These are phyloP conservation scores for Sorex maritimensis DNA, from an alignment of 2,797 vertebrate species.

Conservation along the genomic window DNA sequence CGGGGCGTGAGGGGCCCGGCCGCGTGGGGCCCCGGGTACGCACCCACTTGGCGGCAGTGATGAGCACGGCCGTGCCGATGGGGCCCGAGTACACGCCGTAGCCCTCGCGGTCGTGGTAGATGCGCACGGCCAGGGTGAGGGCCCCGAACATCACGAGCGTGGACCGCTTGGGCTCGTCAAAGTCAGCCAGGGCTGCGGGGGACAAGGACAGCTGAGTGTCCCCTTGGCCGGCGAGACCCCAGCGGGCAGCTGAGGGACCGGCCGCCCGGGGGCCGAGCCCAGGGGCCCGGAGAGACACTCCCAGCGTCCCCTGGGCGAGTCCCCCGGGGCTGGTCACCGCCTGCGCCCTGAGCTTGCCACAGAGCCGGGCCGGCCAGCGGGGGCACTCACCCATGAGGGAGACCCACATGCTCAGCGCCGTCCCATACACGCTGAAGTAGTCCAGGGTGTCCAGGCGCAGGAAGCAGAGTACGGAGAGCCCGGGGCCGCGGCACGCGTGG, in stretches of 20 bases:
- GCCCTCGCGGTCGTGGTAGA: slow-evolving; percentile 97
- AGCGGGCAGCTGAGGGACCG: not conserved
- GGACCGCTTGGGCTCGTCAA: slow-evolving; percentile 97
- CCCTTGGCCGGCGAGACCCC: not conserved
- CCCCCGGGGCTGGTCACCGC: not conserved
- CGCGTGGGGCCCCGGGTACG: slow-evolving; percentile 31
- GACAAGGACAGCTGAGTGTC: too few relatives aligned
- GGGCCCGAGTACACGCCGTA: slow-evolving; percentile 98
- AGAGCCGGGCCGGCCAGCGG: too few relatives aligned
- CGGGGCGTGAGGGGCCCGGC: too few relatives aligned
- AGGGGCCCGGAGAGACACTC: too few relatives aligned
- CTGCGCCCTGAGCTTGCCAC: not conserved
- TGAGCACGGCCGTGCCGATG: slow-evolving; percentile 96
- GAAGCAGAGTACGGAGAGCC: slow-evolving; percentile 96
- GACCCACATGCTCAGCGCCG: slow-evolving; percentile 98
- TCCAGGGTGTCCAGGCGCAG: slow-evolving; percentile 96
- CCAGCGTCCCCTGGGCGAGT: too few relatives aligned
- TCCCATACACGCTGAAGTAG: slow-evolving; percentile 97
- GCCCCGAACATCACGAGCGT: slow-evolving; percentile 97
- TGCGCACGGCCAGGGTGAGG: slow-evolving; percentile 95
- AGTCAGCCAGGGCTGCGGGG: slow-evolving; percentile 95
- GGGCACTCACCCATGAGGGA: slow-evolving; percentile 95
- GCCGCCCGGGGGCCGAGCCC: too few relatives aligned
- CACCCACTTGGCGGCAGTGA: slow-evolving; percentile 97
- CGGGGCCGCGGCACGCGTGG: slow-evolving; percentile 95